phyloP scores from a whole-genome alignment of 2,113 vertebrate genomes.

The Albula goreensis region DNA sequence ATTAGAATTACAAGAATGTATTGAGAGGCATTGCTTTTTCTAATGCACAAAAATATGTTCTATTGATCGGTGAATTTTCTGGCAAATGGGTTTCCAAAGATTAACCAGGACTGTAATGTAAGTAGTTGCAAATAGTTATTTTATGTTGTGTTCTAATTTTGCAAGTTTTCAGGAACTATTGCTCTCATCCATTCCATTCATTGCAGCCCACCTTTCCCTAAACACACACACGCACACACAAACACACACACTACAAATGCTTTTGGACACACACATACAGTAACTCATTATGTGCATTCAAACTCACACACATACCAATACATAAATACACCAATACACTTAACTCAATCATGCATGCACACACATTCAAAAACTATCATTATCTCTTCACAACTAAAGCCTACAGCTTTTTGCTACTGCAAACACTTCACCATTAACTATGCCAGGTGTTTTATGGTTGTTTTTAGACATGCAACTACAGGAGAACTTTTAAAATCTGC shows the following conservation, averaged over 20 bases:
- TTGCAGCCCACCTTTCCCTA: background rate
- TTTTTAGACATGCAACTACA: too few relatives aligned
- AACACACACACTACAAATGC: background rate
- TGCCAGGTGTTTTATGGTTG: too few relatives aligned
- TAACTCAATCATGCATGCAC: background rate
- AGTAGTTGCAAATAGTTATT: background rate
- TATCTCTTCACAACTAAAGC: too few relatives aligned
- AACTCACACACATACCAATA: background rate
- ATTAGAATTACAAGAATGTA: conserved; percentile 4
- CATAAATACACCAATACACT: background rate
- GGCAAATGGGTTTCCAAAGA: background rate
- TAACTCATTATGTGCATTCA: background rate
- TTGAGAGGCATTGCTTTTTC: conserved; percentile 3
- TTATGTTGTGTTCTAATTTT: conserved; percentile 13
- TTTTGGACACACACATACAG: background rate
- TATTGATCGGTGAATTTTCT: conserved; percentile 25
- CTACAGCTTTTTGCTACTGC: too few relatives aligned
- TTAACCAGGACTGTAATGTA: conserved; percentile 16
- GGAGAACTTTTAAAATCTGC: too few relatives aligned
- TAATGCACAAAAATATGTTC: conserved; percentile 18
- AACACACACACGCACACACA: background rate
- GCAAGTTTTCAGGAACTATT: background rate
- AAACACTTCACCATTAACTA: too few relatives aligned
- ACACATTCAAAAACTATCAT: background rate
- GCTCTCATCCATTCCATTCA: background rate